A percentile compares a stretch with the other conserved stretches of the same genome.
These are phyloP conservation scores for Carlito syrichta DNA, from an alignment of 2,113 vertebrate species.

Conservation along the genomic window DNA sequence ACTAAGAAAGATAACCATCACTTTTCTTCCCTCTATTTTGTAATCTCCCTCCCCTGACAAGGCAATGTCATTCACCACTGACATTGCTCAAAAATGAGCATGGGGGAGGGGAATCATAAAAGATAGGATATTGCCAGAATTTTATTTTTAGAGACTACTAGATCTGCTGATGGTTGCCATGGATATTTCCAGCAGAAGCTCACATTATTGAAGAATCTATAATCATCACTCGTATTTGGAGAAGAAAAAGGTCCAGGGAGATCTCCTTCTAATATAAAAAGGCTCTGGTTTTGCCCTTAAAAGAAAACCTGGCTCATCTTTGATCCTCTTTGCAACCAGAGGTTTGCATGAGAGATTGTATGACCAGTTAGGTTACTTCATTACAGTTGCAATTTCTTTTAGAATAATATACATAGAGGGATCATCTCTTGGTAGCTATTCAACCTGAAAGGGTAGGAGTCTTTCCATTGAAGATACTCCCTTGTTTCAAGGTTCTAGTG, in stretches of 20 bases:
- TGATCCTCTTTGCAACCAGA: neutral
- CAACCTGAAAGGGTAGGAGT: constrained; percentile 33
- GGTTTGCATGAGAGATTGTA: neutral
- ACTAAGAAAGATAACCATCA: neutral
- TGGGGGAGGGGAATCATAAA: neutral
- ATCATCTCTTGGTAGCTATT: constrained; percentile 31
- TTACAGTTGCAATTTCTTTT: neutral
- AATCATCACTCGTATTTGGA: constrained; percentile 63
- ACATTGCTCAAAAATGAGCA: neutral
- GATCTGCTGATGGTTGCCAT: constrained; percentile 77
- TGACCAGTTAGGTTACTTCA: neutral
- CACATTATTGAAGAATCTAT: constrained; percentile 64
- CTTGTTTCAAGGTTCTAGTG: neutral
- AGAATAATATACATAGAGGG: neutral
- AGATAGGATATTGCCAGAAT: constrained; percentile 66
- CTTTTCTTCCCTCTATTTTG: neutral
- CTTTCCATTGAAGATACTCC: neutral
- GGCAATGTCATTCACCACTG: neutral
- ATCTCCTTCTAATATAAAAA: constrained; percentile 67
- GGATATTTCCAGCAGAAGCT: constrained; percentile 74
- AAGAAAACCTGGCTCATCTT: neutral
- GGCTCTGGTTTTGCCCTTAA: constrained; percentile 36
- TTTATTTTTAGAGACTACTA: constrained; percentile 71
- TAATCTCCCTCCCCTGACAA: neutral
- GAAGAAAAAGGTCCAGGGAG: neutral